Evolutionary conservation across 2,888 invertebrate genomes (phyloP).

Genomic region (Allacma fusca): DNA sequence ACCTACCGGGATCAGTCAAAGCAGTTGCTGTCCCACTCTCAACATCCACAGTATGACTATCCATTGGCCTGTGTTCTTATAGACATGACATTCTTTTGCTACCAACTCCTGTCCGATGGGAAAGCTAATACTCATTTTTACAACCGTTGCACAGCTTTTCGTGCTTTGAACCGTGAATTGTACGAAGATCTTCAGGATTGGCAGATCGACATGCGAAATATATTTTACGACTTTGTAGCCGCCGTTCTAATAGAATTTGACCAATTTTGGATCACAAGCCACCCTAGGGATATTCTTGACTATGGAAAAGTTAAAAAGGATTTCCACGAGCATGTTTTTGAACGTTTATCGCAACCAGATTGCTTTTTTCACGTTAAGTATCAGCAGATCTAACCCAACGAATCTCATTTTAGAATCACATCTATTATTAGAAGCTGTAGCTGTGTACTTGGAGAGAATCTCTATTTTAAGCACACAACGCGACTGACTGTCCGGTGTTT

Average conservation of each 20-base stretch:
- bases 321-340: slow-evolving; percentile 28
- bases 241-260: slow-evolving; percentile 94
- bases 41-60: slow-evolving; percentile 84
- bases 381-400: slow-evolving; percentile 25
- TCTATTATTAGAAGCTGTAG: too few species aligned
- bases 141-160: slow-evolving; percentile 76
- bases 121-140: slow-evolving; percentile 90
- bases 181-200: slow-evolving; percentile 61
- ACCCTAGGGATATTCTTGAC: slow-evolving; percentile 94
- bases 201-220: slow-evolving; percentile 62
- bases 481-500: too few species aligned
- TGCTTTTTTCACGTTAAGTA: slow-evolving; percentile 41
- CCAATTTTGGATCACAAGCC: slow-evolving; percentile 89
- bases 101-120: slow-evolving; percentile 80
- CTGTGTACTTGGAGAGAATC: too few species aligned
- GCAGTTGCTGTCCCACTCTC: slow-evolving; percentile 85
- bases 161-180: slow-evolving; percentile 68
- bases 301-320: slow-evolving; percentile 76
- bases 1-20: slow-evolving; percentile 81
- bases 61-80: slow-evolving; percentile 77
- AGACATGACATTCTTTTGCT: slow-evolving; percentile 91
- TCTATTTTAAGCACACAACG: too few species aligned
- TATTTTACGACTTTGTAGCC: slow-evolving; percentile 93
- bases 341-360: slow-evolving; percentile 27
- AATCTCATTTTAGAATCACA: too few species aligned